These are phyloP conservation scores for Nemoura dubitans DNA, from an alignment of 2,888 invertebrate genomes.

Conservation along the genomic window DNA sequence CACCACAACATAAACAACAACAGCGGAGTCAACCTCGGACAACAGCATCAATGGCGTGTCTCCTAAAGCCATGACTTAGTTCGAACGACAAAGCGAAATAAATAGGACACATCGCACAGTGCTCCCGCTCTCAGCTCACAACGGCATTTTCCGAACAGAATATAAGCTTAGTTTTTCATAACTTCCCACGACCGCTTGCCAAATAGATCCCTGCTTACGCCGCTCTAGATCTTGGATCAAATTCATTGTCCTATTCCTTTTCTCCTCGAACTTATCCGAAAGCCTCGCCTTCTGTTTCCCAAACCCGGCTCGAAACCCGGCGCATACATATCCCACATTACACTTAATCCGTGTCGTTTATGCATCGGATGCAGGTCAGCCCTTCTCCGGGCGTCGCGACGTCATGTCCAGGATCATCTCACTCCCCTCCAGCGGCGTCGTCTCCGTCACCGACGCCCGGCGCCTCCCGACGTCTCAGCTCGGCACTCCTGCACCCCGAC, in stretches of 20 bases:
- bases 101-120: not conserved
- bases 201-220: not conserved
- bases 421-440: conserved; percentile 60
- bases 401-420: conserved; percentile 42
- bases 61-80: not conserved
- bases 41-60: not conserved
- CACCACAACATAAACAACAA: not conserved
- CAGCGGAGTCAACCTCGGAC: not conserved
- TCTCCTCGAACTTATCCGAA: not conserved
- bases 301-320: not conserved
- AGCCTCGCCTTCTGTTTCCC: not conserved
- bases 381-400: conserved; percentile 57
- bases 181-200: not conserved
- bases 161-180: conserved; percentile 5
- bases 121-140: not conserved
- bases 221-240: not conserved
- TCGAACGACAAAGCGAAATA: not conserved
- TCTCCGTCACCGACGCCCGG: conserved; percentile 60
- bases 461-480: conserved; percentile 55
- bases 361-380: conserved; percentile 59
- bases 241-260: no score
- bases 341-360: not conserved
- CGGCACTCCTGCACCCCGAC: conserved; percentile 71
- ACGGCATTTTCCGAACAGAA: not conserved
- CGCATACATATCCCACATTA: not conserved